These are phyloP conservation scores for Machaerirhynchus nigripectus DNA, from an alignment of 2,113 vertebrate species.

Conservation along the genomic window DNA sequence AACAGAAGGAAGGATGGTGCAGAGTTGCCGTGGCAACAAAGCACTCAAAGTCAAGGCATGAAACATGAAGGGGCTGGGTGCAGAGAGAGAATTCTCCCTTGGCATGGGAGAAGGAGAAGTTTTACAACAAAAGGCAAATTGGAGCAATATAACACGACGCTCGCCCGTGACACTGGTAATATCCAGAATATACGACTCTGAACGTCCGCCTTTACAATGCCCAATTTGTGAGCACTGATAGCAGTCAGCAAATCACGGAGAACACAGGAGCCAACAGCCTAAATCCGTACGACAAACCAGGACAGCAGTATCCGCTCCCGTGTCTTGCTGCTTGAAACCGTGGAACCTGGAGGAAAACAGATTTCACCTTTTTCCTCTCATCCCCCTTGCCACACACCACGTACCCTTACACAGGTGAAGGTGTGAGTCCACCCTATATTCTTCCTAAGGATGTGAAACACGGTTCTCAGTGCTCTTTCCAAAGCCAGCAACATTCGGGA, in stretches of 20 bases:
- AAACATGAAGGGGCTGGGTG: not conserved
- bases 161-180: not conserved
- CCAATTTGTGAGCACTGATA: not conserved
- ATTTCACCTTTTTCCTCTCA: not conserved
- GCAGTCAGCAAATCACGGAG: not conserved
- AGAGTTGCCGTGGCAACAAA: conserved; percentile 50
- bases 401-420: not conserved
- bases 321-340: not conserved
- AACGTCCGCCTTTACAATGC: not conserved
- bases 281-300: not conserved
- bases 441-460: not conserved
- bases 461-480: not conserved
- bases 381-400: not conserved
- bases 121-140: conserved; percentile 1
- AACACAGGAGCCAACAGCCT: not conserved
- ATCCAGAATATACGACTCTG: not conserved
- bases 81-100: not conserved
- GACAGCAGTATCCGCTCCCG: not conserved
- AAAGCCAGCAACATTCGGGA: not conserved
- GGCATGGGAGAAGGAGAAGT: not conserved
- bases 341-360: not conserved
- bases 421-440: not conserved
- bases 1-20: not conserved
- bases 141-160: not conserved
- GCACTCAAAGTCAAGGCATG: not conserved